These are phyloP conservation scores for Caerostris darwini DNA, from an alignment of 1,140 invertebrate genomes.

Conservation along the genomic window DNA sequence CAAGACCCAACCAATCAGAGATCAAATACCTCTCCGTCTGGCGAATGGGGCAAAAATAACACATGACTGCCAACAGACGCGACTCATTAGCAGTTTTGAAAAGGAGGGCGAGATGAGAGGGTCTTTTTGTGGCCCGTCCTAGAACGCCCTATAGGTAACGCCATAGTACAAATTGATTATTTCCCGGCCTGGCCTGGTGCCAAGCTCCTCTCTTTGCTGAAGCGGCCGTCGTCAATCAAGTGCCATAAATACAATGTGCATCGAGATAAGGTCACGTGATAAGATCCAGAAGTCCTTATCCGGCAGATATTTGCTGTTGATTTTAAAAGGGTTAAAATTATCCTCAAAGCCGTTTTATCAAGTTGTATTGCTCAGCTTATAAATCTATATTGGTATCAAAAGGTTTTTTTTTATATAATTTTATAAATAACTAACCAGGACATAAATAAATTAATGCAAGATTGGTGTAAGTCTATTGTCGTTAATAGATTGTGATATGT, in stretches of 20 bases:
- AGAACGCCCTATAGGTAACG: conserved; percentile 51
- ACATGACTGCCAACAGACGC: not conserved
- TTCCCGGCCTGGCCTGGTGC: conserved; percentile 37
- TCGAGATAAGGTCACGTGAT: not conserved
- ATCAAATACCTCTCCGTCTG: not conserved
- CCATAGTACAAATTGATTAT: conserved; percentile 58
- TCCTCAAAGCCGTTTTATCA: too few relatives aligned
- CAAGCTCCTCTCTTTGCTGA: not conserved
- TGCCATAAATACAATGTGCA: not conserved
- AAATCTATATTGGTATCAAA: too few relatives aligned
- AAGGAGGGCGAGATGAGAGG: conserved; percentile 9
- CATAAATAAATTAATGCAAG: too few relatives aligned
- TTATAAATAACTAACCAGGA: too few relatives aligned
- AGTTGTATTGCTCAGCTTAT: too few relatives aligned
- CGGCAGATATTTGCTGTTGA: too few relatives aligned
- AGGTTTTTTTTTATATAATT: too few relatives aligned
- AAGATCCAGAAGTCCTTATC: conserved; percentile 13
- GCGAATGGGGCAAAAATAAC: not conserved
- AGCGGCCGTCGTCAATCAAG: conserved; percentile 27
- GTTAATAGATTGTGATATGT: too few relatives aligned
- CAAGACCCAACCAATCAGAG: not conserved
- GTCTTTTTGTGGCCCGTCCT: not conserved
- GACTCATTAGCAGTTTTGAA: conserved; percentile 13
- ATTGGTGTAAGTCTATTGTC: too few relatives aligned
- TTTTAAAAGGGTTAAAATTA: too few relatives aligned